Conservation (phyloP, 2,888 invertebrate species). For the Sphinx pinastri region DNA sequence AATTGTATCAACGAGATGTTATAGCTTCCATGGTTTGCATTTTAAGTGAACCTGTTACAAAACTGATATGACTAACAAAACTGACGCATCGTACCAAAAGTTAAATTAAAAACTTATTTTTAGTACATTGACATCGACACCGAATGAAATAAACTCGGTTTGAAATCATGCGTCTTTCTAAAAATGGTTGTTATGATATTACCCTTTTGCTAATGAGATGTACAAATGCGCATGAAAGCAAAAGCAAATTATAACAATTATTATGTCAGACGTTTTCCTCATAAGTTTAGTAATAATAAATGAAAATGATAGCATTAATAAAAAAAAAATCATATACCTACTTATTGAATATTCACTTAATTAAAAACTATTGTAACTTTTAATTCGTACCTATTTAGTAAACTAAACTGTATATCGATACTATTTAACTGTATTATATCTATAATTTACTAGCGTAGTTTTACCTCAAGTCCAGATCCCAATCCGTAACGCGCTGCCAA, state of each 20-base stretch:
- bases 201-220: neutral
- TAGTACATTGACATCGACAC: neutral
- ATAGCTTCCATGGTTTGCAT: slow-evolving; percentile 20
- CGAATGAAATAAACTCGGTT: neutral
- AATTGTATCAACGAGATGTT: slow-evolving; percentile 42
- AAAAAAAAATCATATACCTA: too few species aligned
- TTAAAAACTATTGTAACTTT: too few species aligned
- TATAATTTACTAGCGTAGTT: too few species aligned
- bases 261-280: too few species aligned
- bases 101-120: slow-evolving; percentile 35
- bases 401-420: too few species aligned
- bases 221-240: neutral
- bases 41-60: slow-evolving; percentile 24
- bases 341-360: too few species aligned
- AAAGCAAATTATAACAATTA: neutral
- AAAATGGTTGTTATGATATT: slow-evolving; percentile 4
- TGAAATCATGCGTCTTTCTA: neutral
- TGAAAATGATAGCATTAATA: too few species aligned
- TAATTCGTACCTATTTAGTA: too few species aligned
- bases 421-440: too few species aligned
- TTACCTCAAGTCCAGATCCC: neutral
- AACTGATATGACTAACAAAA: slow-evolving; percentile 44
- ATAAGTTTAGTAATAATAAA: neutral
- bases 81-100: slow-evolving; percentile 44
- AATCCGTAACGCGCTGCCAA: slow-evolving; percentile 33